Conservation (phyloP, 2,113 vertebrate genomes). For the Sakesphorus luctuosus region DNA sequence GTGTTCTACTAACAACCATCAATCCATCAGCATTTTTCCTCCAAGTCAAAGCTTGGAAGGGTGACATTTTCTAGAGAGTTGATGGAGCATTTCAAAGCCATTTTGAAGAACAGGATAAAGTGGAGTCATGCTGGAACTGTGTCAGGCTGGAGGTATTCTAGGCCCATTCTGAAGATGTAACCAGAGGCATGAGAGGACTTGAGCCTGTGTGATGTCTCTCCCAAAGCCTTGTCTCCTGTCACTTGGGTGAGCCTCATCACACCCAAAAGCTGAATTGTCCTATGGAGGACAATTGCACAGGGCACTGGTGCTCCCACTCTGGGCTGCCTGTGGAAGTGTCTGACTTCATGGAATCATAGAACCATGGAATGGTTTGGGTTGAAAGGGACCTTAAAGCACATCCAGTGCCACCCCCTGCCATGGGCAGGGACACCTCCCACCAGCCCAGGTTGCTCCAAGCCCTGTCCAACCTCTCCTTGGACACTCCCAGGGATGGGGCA, state of each 20-base stretch:
- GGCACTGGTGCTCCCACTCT: accelerated
- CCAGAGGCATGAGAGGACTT: neutral
- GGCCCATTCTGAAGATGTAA: neutral
- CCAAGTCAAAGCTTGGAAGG: neutral
- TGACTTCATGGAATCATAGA: neutral
- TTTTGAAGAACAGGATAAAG: neutral
- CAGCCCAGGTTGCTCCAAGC: neutral
- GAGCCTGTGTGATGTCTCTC: neutral
- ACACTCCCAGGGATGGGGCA: neutral
- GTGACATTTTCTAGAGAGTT: neutral
- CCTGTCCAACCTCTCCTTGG: neutral
- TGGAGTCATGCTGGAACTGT: neutral
- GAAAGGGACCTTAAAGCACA: neutral
- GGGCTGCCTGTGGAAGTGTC: neutral
- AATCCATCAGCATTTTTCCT: neutral
- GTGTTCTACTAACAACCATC: neutral
- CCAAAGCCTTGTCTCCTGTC: neutral
- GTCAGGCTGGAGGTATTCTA: neutral
- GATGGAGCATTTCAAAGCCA: neutral
- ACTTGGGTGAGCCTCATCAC: too few relatives aligned
- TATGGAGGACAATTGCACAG: neutral
- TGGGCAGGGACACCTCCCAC: neutral
- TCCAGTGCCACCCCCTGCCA: neutral
- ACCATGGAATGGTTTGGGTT: neutral
- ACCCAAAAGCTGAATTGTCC: neutral